Conservation (phyloP, 2,797 vertebrate genomes). For the Pithecia hirsuta region DNA sequence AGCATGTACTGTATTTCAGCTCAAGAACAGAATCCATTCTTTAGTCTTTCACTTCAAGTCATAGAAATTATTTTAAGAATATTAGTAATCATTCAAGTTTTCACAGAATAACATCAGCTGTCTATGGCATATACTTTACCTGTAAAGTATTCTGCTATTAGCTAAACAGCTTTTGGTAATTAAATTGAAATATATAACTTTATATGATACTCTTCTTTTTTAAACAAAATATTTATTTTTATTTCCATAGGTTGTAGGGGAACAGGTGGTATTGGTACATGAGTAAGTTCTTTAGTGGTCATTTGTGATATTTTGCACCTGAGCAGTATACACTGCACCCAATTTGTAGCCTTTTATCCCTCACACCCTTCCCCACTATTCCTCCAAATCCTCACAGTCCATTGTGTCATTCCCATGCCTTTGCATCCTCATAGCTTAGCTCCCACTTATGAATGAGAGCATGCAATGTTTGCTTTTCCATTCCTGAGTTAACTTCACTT, state of each 20-base stretch:
- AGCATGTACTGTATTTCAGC: neutral
- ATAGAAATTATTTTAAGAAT: neutral
- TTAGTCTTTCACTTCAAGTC: neutral
- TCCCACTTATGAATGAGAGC: neutral
- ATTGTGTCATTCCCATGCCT: neutral
- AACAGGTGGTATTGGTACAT: neutral
- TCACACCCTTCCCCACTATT: neutral
- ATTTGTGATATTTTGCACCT: neutral
- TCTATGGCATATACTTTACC: neutral
- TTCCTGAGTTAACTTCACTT: neutral
- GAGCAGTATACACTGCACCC: neutral
- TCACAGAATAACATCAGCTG: neutral
- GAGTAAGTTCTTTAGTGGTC: neutral
- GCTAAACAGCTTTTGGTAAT: neutral
- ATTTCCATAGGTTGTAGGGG: neutral
- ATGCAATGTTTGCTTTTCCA: neutral
- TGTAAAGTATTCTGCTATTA: neutral
- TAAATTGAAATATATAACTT: neutral
- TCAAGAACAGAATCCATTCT: neutral
- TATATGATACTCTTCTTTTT: neutral
- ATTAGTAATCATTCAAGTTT: neutral
- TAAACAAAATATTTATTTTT: neutral
- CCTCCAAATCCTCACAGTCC: neutral
- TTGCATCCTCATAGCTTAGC: neutral
- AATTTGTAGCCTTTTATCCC: neutral